phyloP scores from a whole-genome alignment of 2,113 vertebrate species.

The Microtus richardsoni region DNA sequence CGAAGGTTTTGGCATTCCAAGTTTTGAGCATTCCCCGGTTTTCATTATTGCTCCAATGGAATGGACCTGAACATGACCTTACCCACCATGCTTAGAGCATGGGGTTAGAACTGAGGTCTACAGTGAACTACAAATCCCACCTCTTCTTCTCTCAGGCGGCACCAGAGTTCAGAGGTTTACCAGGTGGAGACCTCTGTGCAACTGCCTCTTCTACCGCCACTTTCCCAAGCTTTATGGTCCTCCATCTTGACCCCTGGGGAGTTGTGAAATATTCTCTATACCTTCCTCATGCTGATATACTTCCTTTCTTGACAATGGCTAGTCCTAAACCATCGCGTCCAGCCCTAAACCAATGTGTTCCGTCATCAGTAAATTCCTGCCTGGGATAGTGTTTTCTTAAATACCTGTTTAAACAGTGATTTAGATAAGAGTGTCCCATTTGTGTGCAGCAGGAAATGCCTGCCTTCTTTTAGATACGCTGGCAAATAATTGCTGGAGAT shows the following conservation, averaged over 20 bases:
- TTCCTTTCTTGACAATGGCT: constrained; percentile 82
- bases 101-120: background rate
- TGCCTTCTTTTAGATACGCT: constrained; percentile 86
- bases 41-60: constrained; percentile 10
- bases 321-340: constrained; percentile 77
- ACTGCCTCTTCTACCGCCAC: background rate
- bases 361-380: constrained; percentile 85
- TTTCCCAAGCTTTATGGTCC: constrained; percentile 20
- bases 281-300: constrained; percentile 79
- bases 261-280: constrained; percentile 73
- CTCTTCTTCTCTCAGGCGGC: background rate
- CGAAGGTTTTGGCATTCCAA: constrained; percentile 25
- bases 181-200: background rate
- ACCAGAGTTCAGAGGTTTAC: background rate
- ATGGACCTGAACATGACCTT: background rate
- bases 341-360: constrained; percentile 81
- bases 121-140: background rate
- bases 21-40: constrained; percentile 29
- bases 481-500: constrained; percentile 82
- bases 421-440: constrained; percentile 87
- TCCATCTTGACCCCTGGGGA: constrained; percentile 55
- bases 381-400: constrained; percentile 83
- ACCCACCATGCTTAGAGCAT: background rate
- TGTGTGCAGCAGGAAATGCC: constrained; percentile 86
- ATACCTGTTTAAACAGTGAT: constrained; percentile 88